These are phyloP conservation scores for Enteromius fasciolatus DNA, from an alignment of 2,797 vertebrate species.

Conservation along the genomic window DNA sequence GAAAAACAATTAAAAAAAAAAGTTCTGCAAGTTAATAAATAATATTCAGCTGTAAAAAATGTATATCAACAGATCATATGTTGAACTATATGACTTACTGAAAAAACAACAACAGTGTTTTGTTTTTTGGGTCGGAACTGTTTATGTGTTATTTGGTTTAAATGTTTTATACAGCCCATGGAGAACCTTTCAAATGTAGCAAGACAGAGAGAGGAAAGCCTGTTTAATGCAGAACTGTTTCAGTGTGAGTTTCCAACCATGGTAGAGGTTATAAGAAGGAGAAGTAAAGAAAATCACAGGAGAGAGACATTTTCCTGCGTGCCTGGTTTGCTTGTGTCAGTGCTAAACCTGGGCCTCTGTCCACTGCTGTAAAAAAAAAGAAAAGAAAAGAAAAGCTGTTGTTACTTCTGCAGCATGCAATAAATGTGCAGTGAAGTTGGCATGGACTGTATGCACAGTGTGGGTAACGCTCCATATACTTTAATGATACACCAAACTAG, in stretches of 20 bases:
- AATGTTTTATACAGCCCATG: constrained; percentile 16
- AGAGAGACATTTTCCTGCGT: constrained; percentile 26
- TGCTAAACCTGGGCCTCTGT: constrained; percentile 46
- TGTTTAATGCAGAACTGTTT: constrained; percentile 36
- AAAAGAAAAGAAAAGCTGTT: constrained; percentile 59
- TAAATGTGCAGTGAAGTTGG: constrained; percentile 77
- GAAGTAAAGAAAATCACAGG: constrained; percentile 4
- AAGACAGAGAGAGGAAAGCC: constrained; percentile 16
- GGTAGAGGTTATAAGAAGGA: constrained; percentile 30
- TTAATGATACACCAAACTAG: constrained; percentile 74
- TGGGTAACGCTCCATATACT: constrained; percentile 79
- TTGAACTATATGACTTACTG: constrained; percentile 19
- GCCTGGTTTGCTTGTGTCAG: constrained; percentile 31
- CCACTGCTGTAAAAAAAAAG: constrained; percentile 41
- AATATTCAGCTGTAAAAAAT: constrained; percentile 14
- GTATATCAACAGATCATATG: background rate
- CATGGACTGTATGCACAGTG: constrained; percentile 69
- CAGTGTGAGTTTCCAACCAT: constrained; percentile 27
- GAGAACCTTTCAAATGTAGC: constrained; percentile 33
- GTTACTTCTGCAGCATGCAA: constrained; percentile 72
- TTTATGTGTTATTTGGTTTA: constrained; percentile 11
- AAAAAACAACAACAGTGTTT: background rate
- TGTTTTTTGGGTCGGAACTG: background rate
- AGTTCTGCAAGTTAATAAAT: background rate
- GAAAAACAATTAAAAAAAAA: background rate